These are phyloP conservation scores for Hozukius guyotensis DNA, from an alignment of 2,797 vertebrate species.

Conservation along the genomic window DNA sequence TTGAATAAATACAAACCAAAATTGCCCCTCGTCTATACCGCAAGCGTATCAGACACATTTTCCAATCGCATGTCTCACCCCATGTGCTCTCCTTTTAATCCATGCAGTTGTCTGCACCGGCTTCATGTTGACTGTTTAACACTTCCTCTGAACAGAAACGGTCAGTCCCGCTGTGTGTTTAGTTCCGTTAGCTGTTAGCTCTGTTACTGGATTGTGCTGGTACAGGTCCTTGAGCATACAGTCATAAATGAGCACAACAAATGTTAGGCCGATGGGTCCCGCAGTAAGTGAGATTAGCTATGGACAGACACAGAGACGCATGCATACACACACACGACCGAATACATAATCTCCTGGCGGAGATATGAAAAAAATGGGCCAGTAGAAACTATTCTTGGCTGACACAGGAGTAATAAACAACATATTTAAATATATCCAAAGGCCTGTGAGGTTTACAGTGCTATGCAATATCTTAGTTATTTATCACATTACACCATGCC, in stretches of 20 bases:
- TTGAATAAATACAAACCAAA: neutral
- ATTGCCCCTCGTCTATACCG: neutral
- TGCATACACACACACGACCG: neutral
- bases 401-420: neutral
- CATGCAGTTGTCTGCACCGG: neutral
- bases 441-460: too few relatives aligned
- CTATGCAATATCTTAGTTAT: too few relatives aligned
- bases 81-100: neutral
- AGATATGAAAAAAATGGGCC: too few relatives aligned
- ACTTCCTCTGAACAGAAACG: neutral
- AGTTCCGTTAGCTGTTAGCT: neutral
- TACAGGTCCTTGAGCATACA: neutral
- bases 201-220: too few relatives aligned
- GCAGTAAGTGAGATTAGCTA: neutral
- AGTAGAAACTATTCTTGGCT: neutral
- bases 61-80: neutral
- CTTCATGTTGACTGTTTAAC: neutral
- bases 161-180: neutral
- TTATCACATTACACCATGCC: too few relatives aligned
- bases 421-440: neutral
- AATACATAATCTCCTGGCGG: neutral
- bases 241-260: neutral
- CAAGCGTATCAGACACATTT: neutral
- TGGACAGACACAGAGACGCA: neutral
- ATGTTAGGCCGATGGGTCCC: neutral